Percentiles rank a stretch among this genome's conserved stretches.
Evolutionary conservation across 1,140 invertebrate genomes (phyloP).

Genomic region (Panagrolaimus sp.): DNA sequence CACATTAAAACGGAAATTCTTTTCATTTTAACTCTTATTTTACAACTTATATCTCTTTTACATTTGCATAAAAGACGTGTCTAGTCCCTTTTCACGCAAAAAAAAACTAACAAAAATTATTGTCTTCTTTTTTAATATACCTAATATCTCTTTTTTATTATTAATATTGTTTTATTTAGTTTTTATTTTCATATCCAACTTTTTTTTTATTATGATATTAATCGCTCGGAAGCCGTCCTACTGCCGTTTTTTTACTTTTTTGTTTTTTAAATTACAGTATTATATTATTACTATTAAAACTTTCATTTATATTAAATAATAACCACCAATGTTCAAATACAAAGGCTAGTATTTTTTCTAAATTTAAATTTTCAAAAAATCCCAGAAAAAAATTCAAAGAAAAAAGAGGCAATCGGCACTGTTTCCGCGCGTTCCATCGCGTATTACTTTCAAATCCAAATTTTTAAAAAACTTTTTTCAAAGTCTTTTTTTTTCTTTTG

Average conservation of each 20-base stretch:
- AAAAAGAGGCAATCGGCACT: slow-evolving; percentile 8
- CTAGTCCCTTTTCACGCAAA: not conserved
- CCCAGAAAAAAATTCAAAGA: not conserved
- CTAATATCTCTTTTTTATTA: too few species aligned
- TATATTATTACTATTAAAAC: not conserved
- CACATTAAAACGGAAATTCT: not conserved
- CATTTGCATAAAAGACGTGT: not conserved
- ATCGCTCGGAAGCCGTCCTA: slow-evolving; percentile 15
- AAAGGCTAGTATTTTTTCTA: not conserved
- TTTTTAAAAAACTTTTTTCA: too few species aligned
- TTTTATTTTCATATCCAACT: too few species aligned
- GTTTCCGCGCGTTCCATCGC: slow-evolving; percentile 16
- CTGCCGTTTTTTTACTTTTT: slow-evolving; percentile 10
- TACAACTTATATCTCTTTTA: not conserved
- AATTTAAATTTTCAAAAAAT: not conserved
- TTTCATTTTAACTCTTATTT: not conserved
- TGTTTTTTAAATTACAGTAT: not conserved
- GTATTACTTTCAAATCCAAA: slow-evolving; percentile 14
- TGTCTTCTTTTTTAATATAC: not conserved
- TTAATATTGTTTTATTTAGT: too few species aligned
- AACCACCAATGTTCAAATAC: not conserved
- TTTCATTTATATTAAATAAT: not conserved
- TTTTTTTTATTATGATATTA: too few species aligned
- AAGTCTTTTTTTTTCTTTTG: too few species aligned
- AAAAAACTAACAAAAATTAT: not conserved